phyloP scores from a whole-genome alignment of 1,140 invertebrate genomes.

The Aphelenchoides besseyi region DNA sequence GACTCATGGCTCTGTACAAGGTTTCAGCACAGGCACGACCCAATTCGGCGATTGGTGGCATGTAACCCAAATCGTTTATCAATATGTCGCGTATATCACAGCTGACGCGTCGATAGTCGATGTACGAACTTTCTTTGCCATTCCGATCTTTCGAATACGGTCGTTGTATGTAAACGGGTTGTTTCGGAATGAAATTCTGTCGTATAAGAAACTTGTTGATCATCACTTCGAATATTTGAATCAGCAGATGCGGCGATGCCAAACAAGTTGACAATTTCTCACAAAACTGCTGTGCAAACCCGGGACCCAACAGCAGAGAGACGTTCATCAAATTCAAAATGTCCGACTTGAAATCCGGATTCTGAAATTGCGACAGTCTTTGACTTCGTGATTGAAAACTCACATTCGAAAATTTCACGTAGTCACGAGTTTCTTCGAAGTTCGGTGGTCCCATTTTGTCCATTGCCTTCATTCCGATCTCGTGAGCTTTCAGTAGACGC shows the following conservation, averaged over 20 bases:
- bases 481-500: constrained; percentile 31
- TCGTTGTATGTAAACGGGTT: neutral
- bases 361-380: constrained; percentile 17
- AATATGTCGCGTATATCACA: neutral
- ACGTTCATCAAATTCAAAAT: constrained; percentile 37
- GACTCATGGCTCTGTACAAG: neutral
- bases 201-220: constrained; percentile 1
- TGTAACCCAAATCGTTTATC: neutral
- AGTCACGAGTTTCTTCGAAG: constrained; percentile 31
- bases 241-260: neutral
- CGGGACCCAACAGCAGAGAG: constrained; percentile 32
- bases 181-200: neutral
- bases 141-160: neutral
- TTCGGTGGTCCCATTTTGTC: constrained; percentile 37
- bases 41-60: neutral
- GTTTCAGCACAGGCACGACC: constrained; percentile 8
- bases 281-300: constrained; percentile 34
- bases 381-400: neutral
- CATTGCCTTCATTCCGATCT: constrained; percentile 40
- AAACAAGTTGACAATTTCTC: constrained; percentile 30
- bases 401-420: constrained; percentile 37
- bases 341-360: constrained; percentile 34
- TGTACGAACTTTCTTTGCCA: neutral
- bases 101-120: neutral
- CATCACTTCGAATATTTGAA: neutral